These are phyloP conservation scores for Silvanus unidentatus DNA, from an alignment of 2,888 invertebrate genomes.

Conservation along the genomic window DNA sequence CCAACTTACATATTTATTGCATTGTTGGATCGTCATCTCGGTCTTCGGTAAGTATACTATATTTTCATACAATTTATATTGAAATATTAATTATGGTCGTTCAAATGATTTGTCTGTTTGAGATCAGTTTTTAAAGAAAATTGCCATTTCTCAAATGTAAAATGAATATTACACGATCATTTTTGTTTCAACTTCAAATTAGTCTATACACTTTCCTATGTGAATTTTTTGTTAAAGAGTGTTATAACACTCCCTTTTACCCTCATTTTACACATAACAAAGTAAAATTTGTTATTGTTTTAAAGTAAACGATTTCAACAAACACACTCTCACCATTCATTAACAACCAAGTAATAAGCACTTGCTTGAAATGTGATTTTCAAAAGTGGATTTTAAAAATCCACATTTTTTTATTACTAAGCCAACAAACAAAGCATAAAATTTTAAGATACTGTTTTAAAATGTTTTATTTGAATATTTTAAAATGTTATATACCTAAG, in stretches of 20 bases:
- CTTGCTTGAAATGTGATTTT: background rate
- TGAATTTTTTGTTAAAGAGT: too few relatives aligned
- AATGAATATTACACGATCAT: too few relatives aligned
- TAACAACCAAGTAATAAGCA: background rate
- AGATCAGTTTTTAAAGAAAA: too few relatives aligned
- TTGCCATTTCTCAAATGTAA: too few relatives aligned
- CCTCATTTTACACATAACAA: too few relatives aligned
- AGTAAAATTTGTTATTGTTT: too few relatives aligned
- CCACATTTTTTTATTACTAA: conserved; percentile 5
- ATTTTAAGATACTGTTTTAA: conserved; percentile 3
- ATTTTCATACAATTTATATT: background rate
- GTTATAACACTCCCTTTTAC: too few relatives aligned
- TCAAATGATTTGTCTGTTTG: too few relatives aligned
- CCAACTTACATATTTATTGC: conserved; percentile 1
- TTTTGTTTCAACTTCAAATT: too few relatives aligned
- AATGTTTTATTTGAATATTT: conserved; percentile 5
- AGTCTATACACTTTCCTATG: too few relatives aligned
- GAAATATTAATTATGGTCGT: too few relatives aligned
- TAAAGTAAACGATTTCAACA: background rate
- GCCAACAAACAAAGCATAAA: background rate
- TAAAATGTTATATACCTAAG: conserved; percentile 1
- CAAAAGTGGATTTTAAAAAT: background rate
- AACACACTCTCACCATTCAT: background rate
- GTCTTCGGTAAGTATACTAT: too few relatives aligned
- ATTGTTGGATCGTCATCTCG: background rate